phyloP scores from a whole-genome alignment of 2,888 invertebrate species.

The Anaspis maculata region DNA sequence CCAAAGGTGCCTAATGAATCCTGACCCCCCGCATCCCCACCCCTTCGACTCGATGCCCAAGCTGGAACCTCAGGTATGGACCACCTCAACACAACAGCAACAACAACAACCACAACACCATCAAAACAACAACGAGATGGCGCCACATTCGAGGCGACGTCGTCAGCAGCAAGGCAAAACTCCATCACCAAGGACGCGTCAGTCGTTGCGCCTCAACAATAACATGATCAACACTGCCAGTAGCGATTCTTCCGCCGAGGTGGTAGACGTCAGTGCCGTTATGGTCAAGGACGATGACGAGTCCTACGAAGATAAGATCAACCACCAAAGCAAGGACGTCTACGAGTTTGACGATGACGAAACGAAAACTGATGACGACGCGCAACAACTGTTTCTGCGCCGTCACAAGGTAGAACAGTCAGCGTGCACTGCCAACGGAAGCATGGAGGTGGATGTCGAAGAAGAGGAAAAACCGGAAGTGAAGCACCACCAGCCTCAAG shows the following conservation, averaged over 20 bases:
- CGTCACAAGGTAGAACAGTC: too few relatives aligned
- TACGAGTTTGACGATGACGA: slow-evolving; percentile 6
- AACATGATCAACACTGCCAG: slow-evolving; percentile 23
- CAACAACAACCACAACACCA: slow-evolving; percentile 5
- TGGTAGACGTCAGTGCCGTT: too few relatives aligned
- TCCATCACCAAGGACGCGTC: too few relatives aligned
- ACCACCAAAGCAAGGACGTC: slow-evolving; percentile 13
- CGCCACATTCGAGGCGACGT: too few relatives aligned
- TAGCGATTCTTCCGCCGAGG: too few relatives aligned
- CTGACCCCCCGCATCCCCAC: slow-evolving; percentile 7
- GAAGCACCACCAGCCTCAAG: slow-evolving; percentile 3
- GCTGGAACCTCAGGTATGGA: slow-evolving; percentile 15
- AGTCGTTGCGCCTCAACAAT: slow-evolving; percentile 11
- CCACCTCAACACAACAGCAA: slow-evolving; percentile 28
- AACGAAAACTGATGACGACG: slow-evolving; percentile 4
- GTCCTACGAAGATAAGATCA: slow-evolving; percentile 24
- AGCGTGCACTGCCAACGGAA: too few relatives aligned
- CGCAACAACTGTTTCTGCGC: slow-evolving; percentile 2
- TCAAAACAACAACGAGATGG: slow-evolving; percentile 3
- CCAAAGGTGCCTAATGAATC: slow-evolving; percentile 48
- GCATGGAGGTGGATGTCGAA: not conserved
- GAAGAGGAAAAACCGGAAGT: slow-evolving; percentile 14
- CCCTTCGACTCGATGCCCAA: slow-evolving; percentile 9
- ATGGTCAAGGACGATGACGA: slow-evolving; percentile 40
- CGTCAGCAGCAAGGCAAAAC: too few relatives aligned